Evolutionary conservation across 1,140 invertebrate genomes (phyloP), one percentile per base, ranked within the genome.

Genomic region (Cydia splendana): DNA sequence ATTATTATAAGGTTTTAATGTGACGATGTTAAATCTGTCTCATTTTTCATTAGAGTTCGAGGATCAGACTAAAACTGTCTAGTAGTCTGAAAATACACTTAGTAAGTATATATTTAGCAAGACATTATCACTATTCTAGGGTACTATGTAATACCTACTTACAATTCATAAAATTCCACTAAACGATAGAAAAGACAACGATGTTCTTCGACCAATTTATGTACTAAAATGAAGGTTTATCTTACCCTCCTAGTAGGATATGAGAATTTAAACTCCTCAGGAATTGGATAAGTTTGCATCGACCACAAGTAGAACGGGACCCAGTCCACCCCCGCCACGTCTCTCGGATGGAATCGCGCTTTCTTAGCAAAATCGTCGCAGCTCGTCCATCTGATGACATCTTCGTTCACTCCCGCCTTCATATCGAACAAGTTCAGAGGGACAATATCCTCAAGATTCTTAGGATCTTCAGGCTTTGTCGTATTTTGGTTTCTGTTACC

Each of bases 301-400:
- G 83, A 79, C 88, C 88, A 90, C 20, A 84, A 77, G 73, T 85
- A 90, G 80, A 90, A 90, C 18, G 88, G 87, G 1, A 87, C 51
- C 88, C 88, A 90, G 30, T 84, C 78, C 6, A 85, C 77, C 69
- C 86, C 79, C 0, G 88, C 77, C 4, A 90, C 80, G 62, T 90
- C 86, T 74, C 86, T 83, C 0, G 86, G 86, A 75, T 87, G 86
- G 77, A 88, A 87, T 65, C 77, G 73, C 18, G 84, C 79, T 65
- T 79, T 78, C 65, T 80, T 84, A 0, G 76, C 81, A 75, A 88
- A 88, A 28, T 88, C 82, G 13, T 84, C 79, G 73, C 88, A 90
- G 0, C 82, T 86, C 4, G 88, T 88, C 84, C 84, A 86, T 28
- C 84, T 84, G 0, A 69, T n/a, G 3, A 57, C 65, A 12, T 76